Conservation (phyloP, 2,113 vertebrate genomes). For the Pogonocichla stellata region DNA sequence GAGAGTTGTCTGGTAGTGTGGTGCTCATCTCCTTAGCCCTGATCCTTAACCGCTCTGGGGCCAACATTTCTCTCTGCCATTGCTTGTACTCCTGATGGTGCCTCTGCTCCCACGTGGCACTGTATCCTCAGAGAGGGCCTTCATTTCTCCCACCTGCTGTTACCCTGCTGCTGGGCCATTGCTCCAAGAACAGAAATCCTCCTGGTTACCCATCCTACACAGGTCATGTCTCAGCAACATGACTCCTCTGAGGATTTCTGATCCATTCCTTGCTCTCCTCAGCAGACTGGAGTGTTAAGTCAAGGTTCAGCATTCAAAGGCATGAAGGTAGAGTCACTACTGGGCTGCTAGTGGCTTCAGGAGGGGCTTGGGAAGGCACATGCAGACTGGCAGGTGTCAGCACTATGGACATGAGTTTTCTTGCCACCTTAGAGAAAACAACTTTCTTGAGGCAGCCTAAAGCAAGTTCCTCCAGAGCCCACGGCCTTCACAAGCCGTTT, state of each 20-base stretch:
- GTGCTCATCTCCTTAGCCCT: too few species aligned
- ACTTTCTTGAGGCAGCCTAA: neutral
- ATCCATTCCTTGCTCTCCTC: neutral
- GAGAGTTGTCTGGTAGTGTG: too few species aligned
- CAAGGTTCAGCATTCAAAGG: neutral
- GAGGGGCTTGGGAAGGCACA: neutral
- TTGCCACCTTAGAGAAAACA: neutral
- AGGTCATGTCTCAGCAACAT: rapidly evolving
- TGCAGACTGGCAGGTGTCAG: neutral
- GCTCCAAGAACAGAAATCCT: neutral
- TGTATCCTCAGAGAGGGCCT: too few species aligned
- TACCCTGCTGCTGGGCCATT: neutral
- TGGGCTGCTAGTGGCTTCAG: neutral
- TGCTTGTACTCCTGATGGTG: neutral
- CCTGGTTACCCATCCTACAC: neutral
- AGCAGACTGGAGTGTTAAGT: neutral
- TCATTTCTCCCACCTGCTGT: neutral
- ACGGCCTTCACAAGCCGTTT: neutral
- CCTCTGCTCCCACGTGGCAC: rapidly evolving
- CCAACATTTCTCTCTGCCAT: neutral
- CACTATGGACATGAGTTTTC: neutral
- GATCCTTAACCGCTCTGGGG: too few species aligned
- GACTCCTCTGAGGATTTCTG: neutral
- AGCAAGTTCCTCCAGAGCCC: neutral
- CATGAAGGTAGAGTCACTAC: neutral